These are phyloP conservation scores for Gerris buenoi DNA, from an alignment of 1,140 invertebrate species.

Conservation along the genomic window DNA sequence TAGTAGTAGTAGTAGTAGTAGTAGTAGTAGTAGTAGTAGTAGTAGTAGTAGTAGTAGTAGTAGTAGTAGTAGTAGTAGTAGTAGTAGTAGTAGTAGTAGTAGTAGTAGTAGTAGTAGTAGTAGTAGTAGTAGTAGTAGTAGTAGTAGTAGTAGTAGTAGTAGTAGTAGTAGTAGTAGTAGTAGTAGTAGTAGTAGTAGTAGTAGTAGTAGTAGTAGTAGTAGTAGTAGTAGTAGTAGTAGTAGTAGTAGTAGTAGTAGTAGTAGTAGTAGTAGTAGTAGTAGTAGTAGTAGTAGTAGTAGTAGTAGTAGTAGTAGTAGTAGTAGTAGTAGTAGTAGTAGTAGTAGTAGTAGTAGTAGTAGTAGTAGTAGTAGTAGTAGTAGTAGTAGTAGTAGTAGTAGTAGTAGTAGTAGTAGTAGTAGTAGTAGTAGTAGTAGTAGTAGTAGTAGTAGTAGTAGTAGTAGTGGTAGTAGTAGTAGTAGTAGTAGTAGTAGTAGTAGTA, in stretches of 20 bases:
- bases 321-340: constrained; percentile 4
- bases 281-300: constrained; percentile 4
- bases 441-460: constrained; percentile 4
- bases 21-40: constrained; percentile 6
- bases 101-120: constrained; percentile 4
- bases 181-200: constrained; percentile 4
- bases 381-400: constrained; percentile 5
- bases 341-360: constrained; percentile 4
- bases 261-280: constrained; percentile 3
- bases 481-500: constrained; percentile 4
- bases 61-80: constrained; percentile 6
- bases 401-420: constrained; percentile 4
- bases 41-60: constrained; percentile 6
- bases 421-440: constrained; percentile 3
- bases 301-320: constrained; percentile 3
- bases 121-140: constrained; percentile 4
- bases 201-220: constrained; percentile 3
- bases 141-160: constrained; percentile 3
- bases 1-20: constrained; percentile 6
- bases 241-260: constrained; percentile 4
- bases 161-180: constrained; percentile 4
- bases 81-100: constrained; percentile 4
- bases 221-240: constrained; percentile 4
- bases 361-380: constrained; percentile 3
- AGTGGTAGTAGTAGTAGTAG: constrained; percentile 3